Conservation (phyloP, 1,140 invertebrate genomes). For the Zaprionus gabonicus region DNA sequence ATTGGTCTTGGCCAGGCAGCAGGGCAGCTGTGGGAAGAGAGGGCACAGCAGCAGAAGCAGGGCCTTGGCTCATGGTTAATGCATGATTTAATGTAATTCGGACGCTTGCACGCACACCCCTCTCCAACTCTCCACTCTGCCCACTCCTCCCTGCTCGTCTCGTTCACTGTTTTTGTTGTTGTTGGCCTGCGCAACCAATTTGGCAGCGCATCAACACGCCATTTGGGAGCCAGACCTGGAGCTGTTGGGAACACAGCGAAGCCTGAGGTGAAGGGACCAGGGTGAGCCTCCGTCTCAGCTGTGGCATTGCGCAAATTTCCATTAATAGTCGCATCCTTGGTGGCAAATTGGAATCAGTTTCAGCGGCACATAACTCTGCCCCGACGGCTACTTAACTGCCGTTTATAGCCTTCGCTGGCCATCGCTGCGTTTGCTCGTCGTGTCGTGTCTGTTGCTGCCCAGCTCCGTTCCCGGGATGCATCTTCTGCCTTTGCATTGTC, state of each 20-base stretch:
- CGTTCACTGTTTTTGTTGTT: background rate
- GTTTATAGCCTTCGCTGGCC: constrained; percentile 56
- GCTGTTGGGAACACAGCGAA: constrained; percentile 9
- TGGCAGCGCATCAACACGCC: constrained; percentile 81
- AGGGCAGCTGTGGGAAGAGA: background rate
- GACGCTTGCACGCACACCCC: constrained; percentile 67
- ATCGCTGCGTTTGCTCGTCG: constrained; percentile 3
- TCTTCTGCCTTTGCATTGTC: constrained; percentile 21
- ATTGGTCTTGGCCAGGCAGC: constrained; percentile 55
- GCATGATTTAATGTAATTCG: constrained; percentile 81
- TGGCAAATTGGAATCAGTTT: constrained; percentile 77
- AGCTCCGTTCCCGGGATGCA: background rate
- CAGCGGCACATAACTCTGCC: constrained; percentile 69
- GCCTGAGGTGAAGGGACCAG: constrained; percentile 8
- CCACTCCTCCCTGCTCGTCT: background rate
- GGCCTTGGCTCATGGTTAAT: constrained; percentile 71
- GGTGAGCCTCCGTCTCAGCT: constrained; percentile 31
- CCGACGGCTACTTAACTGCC: constrained; percentile 70
- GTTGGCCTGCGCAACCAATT: constrained; percentile 60
- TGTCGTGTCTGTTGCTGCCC: constrained; percentile 4
- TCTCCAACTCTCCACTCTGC: constrained; percentile 11
- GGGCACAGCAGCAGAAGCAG: background rate
- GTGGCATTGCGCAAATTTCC: constrained; percentile 65
- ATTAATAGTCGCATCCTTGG: constrained; percentile 77
- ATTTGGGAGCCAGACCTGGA: constrained; percentile 57